A percentile compares a stretch with the other conserved stretches of the same genome.
These are phyloP conservation scores for Stenodema calcarata DNA, from an alignment of 2,888 invertebrate genomes.

Conservation along the genomic window DNA sequence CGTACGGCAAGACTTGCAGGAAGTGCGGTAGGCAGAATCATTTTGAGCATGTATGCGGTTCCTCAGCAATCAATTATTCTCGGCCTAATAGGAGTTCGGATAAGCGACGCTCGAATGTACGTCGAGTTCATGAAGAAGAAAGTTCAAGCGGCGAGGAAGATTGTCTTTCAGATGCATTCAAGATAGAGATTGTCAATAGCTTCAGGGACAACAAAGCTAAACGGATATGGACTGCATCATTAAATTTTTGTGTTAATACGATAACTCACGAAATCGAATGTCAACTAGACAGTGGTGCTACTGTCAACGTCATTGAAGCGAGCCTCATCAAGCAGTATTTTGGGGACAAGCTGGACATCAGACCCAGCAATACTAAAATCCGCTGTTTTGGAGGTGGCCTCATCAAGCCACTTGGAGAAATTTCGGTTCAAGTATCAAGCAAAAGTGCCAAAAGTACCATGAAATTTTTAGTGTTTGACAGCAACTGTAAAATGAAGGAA, in stretches of 20 bases:
- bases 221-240: neutral
- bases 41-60: neutral
- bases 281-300: constrained; percentile 26
- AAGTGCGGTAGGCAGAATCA: neutral
- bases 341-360: neutral
- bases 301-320: neutral
- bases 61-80: too few species aligned
- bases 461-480: neutral
- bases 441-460: neutral
- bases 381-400: neutral
- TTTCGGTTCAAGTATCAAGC: neutral
- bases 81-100: neutral
- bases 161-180: neutral
- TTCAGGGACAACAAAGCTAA: neutral
- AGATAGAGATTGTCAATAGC: neutral
- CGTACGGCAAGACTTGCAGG: neutral
- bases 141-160: neutral
- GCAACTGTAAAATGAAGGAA: neutral
- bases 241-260: neutral
- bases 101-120: neutral
- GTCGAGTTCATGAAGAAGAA: neutral
- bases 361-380: neutral
- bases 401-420: neutral
- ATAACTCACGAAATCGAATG: neutral
- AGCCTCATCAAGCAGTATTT: neutral